Evolutionary conservation across 23 tunicate species (phyloP), one percentile per base, ranked within the genome.

Genomic region (Trididemnum nubilum): DNA sequence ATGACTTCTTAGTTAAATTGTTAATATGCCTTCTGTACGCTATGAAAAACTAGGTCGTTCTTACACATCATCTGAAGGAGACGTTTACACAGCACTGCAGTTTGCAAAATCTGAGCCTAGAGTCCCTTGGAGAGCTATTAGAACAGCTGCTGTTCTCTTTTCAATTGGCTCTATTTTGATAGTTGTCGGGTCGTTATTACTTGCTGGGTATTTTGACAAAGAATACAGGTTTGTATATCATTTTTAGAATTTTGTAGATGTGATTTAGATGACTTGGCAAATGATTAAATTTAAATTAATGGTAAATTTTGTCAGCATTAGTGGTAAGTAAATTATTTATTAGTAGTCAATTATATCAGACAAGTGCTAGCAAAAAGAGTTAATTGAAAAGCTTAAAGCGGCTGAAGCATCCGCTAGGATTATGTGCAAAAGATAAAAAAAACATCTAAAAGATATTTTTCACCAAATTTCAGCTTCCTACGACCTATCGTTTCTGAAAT

Each of bases 71-170:
- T 12, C 73, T n/a, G 97, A 89, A 25, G 93, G 84, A 37, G 98
- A 93, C 33, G 83, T 83, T 29, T 93, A 87, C 76, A 79, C 87
- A 25, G 67, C 85, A n/a, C 65, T 74, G 49, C 98, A 93, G 49
- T 93, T 93, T 80, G 73, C 64, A 64, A 83, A 88, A 84, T 78
- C 92, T 5, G 76, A 72, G 35, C 79, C 85, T 0, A 84, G 75
- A 74, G 79, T 93, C 23, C 98, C 98, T 39, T 81, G 87, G 87
- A 84, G 77, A 65, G 92, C 98, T 0, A 93, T 93, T 51, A 52
- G 86, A 35, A 49, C 73, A 9, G 92, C 98, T 3, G 35, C 70
- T 22, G 70, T 60, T 31, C 71, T 93, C 35, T 83, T 88, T 80
- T 22, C 66, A 4, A 33, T 84, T 63, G 98, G 98, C 2, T 51